Base-by-base conservation (phyloP, 2,888 invertebrate genomes). In the Cephalotes varians region DNA sequence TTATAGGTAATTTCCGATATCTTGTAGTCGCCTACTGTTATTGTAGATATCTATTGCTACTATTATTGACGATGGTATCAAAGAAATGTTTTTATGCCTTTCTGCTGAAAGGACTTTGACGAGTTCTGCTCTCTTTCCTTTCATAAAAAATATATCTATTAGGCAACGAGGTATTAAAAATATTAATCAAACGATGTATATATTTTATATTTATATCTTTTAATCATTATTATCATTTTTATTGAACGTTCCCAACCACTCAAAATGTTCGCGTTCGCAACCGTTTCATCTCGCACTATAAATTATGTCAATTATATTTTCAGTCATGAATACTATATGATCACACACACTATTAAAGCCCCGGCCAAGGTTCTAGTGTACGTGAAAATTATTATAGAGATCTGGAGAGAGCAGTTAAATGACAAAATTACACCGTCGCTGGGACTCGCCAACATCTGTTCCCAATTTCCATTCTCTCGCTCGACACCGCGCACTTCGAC, bases 1-100 rank as follows among this genome's bases (percentile, higher is more conserved):
- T 87, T 87, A 88, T 87, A 84, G 71, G 83, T 84, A 86, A 74
- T 83, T 86, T 90, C 86, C 87, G 85, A 87, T 88, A 88, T 90
- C 83, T 86, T 83, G 71, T 65, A 74, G 71, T 60, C 67, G 79
- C 51, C 83, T 60, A 84, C 86, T 85, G 77, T 88, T 84, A 84
- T 72, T 69, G 44, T 85, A 73, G 71, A 73, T 69, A 81, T 82
- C 87, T 62, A 80, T 81, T 81, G 67, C 86, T 80, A 73, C 67
- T 84, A 83, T 85, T 84, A 81, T 82, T 72, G 65, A 44, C 69
- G n/a, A 64, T 60, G 67, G 69, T 85, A 87, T 87, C 87, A 73
- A 62, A 64, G 80, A 81, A 82, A 87, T 85, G 83, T 82, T 72
- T 65, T 44, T 56, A 15, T 40, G 5, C 7, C 10, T 37, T 71